Evolutionary conservation across 2,888 invertebrate species (phyloP).

Genomic region (Cantharis rufa): DNA sequence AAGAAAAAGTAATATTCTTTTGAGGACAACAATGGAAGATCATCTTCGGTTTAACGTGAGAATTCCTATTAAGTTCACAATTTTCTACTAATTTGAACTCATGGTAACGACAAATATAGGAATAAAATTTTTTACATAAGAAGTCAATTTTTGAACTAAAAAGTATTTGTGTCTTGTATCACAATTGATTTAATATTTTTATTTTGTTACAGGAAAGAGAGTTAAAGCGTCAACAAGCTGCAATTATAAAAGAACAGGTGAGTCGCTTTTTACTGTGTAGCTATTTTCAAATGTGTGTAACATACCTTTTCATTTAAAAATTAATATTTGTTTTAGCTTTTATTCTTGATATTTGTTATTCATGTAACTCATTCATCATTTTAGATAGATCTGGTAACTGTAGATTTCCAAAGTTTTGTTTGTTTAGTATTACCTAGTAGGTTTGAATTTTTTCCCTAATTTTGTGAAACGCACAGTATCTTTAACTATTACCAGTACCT

Average conservation of each 20-base stretch:
- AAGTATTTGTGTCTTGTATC: not conserved
- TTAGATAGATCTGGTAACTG: conserved; percentile 9
- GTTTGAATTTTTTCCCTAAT: not conserved
- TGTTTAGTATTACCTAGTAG: not conserved
- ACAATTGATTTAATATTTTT: not conserved
- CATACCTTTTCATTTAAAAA: conserved; percentile 7
- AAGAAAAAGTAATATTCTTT: too few species aligned
- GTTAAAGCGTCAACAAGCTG: conserved; percentile 85
- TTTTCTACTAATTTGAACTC: too few species aligned
- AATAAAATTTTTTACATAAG: too few species aligned
- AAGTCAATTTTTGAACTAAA: too few species aligned
- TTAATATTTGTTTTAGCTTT: conserved; percentile 15
- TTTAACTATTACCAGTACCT: not conserved
- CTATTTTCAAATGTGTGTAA: conserved; percentile 13
- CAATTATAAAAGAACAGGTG: conserved; percentile 91
- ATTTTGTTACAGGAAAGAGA: conserved; percentile 81
- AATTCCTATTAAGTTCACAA: too few species aligned
- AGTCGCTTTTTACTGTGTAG: conserved; percentile 43
- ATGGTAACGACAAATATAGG: too few species aligned
- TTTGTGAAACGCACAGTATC: not conserved
- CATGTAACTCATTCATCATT: conserved; percentile 18
- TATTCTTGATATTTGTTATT: conserved; percentile 14
- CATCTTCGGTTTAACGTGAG: too few species aligned
- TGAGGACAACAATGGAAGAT: too few species aligned
- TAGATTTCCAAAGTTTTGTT: not conserved